Conservation (phyloP, 2,888 invertebrate species). For the Drosophila paranaensis region DNA sequence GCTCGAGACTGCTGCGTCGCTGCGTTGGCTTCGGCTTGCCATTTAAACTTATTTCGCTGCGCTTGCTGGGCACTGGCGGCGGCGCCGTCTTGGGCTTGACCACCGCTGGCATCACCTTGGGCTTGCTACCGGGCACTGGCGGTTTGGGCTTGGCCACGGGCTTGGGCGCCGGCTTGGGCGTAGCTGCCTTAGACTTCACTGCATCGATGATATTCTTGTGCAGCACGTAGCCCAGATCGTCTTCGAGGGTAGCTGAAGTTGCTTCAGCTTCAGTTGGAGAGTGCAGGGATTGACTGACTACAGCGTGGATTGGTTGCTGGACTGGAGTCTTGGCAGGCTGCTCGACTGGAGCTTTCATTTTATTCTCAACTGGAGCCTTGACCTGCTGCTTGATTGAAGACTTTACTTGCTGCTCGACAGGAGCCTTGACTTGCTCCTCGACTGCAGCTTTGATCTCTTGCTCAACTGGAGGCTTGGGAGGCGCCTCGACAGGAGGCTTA, state of each 20-base stretch:
- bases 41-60: conserved; percentile 52
- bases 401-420: neutral
- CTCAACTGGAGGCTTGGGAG: neutral
- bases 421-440: neutral
- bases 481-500: neutral
- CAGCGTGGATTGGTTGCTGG: neutral
- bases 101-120: conserved; percentile 41
- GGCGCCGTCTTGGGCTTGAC: conserved; percentile 67
- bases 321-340: neutral
- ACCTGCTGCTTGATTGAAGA: neutral
- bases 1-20: conserved; percentile 62
- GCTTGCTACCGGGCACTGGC: conserved; percentile 65
- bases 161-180: conserved; percentile 3
- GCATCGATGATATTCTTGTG: conserved; percentile 77
- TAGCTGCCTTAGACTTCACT: conserved; percentile 30
- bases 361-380: no score
- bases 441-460: neutral
- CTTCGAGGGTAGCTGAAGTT: conserved; percentile 34
- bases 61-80: conserved; percentile 77
- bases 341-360: neutral
- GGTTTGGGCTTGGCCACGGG: conserved; percentile 50
- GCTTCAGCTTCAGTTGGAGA: neutral
- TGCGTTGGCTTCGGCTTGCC: conserved; percentile 69
- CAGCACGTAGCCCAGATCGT: conserved; percentile 75
- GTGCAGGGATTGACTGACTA: neutral